phyloP scores from a whole-genome alignment of 2,113 vertebrate species.

The Telmatochromis bifrenatus region DNA sequence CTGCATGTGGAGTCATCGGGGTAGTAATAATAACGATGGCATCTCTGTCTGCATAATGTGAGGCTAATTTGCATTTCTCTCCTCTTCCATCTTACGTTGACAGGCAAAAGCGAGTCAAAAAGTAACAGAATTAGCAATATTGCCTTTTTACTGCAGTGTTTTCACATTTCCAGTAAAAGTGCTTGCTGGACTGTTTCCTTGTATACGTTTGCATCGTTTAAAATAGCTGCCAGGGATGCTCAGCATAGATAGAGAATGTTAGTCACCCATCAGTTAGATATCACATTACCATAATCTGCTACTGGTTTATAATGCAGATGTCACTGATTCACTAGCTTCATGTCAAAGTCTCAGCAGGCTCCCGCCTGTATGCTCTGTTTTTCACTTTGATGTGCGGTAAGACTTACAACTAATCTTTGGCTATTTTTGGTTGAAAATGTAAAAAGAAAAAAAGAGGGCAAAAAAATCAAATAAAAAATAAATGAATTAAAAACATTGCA shows the following conservation, averaged over 20 bases:
- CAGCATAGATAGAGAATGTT: constrained; percentile 46
- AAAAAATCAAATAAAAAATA: neutral
- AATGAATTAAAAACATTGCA: neutral
- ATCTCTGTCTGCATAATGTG: neutral
- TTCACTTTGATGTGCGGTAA: constrained; percentile 38
- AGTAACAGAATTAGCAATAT: neutral
- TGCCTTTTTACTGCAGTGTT: neutral
- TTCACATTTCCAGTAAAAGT: neutral
- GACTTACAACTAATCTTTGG: constrained; percentile 25
- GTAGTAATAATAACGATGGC: neutral
- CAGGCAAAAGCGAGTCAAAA: neutral
- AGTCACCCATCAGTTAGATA: constrained; percentile 56
- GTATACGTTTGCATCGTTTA: constrained; percentile 24
- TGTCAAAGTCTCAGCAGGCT: constrained; percentile 54
- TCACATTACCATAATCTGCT: constrained; percentile 69
- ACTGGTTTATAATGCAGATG: constrained; percentile 61
- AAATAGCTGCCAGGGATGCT: constrained; percentile 46
- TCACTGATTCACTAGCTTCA: constrained; percentile 45
- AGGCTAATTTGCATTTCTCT: constrained; percentile 7
- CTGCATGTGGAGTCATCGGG: neutral
- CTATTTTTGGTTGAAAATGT: neutral
- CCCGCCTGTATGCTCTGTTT: constrained; percentile 36
- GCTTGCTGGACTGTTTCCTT: neutral
- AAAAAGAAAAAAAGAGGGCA: neutral
- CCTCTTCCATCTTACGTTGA: neutral